phyloP scores from a whole-genome alignment of 2,797 vertebrate genomes.

The Onychomys arenicola region DNA sequence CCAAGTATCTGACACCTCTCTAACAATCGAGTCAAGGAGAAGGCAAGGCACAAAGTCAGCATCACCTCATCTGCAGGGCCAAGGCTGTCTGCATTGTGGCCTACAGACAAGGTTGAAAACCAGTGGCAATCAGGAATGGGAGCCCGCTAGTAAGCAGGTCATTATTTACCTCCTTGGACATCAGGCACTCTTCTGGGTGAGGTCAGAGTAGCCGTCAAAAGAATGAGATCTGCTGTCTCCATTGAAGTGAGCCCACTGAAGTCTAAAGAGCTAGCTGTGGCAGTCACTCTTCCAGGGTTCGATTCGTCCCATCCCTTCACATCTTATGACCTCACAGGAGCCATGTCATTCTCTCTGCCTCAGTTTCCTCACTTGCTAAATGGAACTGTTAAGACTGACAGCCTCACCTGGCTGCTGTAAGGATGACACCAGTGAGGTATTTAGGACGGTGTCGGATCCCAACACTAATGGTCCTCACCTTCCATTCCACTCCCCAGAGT shows the following conservation, averaged over 20 bases:
- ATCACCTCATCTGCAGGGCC: not conserved
- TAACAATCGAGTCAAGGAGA: not conserved
- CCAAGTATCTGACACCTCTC: not conserved
- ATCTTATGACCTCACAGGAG: not conserved
- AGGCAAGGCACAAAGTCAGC: not conserved
- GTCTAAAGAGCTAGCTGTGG: not conserved
- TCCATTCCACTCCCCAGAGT: not conserved
- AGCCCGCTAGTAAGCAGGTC: not conserved
- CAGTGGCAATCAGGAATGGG: not conserved
- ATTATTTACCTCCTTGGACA: not conserved
- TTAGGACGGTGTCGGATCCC: not conserved
- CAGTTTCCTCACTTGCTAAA: not conserved
- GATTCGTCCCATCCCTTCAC: not conserved
- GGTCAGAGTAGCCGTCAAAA: not conserved
- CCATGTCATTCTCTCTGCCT: not conserved
- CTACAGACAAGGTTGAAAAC: not conserved
- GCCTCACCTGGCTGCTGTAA: not conserved
- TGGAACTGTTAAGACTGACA: not conserved
- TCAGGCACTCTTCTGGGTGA: not conserved
- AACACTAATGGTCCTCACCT: constrained; percentile 31
- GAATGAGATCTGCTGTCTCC: not conserved
- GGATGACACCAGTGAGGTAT: not conserved
- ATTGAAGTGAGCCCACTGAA: not conserved
- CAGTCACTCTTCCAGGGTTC: not conserved
- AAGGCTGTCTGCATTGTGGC: not conserved